phyloP scores from a whole-genome alignment of 2,113 vertebrate species.

The Hippolais icterina region DNA sequence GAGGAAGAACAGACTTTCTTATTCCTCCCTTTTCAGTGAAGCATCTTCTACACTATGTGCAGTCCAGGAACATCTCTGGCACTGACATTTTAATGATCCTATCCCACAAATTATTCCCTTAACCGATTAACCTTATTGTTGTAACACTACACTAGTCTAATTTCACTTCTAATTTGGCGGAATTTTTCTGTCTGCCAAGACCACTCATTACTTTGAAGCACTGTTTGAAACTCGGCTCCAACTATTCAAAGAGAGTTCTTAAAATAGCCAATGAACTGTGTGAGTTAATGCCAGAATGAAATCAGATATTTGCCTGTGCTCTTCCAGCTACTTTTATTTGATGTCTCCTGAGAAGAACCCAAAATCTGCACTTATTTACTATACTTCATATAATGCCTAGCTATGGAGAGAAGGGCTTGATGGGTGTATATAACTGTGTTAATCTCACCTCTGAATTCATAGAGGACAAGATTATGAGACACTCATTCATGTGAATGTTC shows the following conservation, averaged over 20 bases:
- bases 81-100: background rate
- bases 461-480: background rate
- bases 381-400: background rate
- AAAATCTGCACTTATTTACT: background rate
- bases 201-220: background rate
- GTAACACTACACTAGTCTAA: background rate
- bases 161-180: background rate
- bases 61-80: background rate
- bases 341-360: background rate
- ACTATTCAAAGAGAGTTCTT: background rate
- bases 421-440: background rate
- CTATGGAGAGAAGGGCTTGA: background rate
- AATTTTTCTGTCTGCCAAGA: background rate
- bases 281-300: constrained; percentile 18
- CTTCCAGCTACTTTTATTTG: background rate
- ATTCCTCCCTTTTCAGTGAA: background rate
- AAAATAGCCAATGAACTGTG: background rate
- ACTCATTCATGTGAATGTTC: background rate
- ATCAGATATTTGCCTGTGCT: background rate
- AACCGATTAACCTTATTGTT: background rate
- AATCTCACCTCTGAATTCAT: background rate
- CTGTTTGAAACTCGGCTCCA: background rate
- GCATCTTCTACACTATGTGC: background rate
- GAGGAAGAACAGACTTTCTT: background rate
- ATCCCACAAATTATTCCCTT: background rate